phyloP scores from a whole-genome alignment of 1,140 invertebrate genomes.

The Portunus trituberculatus region DNA sequence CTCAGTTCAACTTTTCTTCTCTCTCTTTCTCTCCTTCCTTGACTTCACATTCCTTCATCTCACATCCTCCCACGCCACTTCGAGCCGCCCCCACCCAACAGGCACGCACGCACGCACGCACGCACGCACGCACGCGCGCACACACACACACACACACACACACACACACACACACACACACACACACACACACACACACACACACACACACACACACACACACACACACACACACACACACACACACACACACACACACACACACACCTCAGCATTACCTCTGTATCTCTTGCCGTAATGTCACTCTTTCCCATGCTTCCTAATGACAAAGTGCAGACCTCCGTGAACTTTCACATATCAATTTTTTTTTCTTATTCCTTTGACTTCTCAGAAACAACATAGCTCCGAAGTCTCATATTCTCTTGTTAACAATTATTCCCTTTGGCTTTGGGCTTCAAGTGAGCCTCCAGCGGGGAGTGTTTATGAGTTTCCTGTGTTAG shows the following conservation, averaged over 20 bases:
- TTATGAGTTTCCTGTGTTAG: constrained; percentile 13
- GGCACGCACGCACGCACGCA: constrained; percentile 29
- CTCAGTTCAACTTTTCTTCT: not conserved
- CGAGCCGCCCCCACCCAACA: too few relatives aligned
- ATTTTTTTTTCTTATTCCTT: not conserved
- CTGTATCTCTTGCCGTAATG: not conserved
- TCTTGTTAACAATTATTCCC: constrained; percentile 14
- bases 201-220: constrained; percentile 37
- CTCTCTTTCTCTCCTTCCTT: not conserved
- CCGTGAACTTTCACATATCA: not conserved
- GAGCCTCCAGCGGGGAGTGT: not conserved
- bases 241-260: constrained; percentile 37
- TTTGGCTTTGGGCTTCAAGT: not conserved
- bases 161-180: constrained; percentile 34
- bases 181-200: constrained; percentile 8
- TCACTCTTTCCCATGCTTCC: not conserved
- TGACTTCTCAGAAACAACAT: not conserved
- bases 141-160: constrained; percentile 7
- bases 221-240: constrained; percentile 4
- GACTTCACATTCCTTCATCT: not conserved
- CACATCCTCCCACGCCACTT: not conserved
- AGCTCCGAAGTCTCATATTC: constrained; percentile 2
- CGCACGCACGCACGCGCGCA: constrained; percentile 28
- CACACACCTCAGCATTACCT: not conserved
- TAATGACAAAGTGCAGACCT: not conserved